Conservation (phyloP, 2,888 invertebrate genomes). For the Timema cristinae region DNA sequence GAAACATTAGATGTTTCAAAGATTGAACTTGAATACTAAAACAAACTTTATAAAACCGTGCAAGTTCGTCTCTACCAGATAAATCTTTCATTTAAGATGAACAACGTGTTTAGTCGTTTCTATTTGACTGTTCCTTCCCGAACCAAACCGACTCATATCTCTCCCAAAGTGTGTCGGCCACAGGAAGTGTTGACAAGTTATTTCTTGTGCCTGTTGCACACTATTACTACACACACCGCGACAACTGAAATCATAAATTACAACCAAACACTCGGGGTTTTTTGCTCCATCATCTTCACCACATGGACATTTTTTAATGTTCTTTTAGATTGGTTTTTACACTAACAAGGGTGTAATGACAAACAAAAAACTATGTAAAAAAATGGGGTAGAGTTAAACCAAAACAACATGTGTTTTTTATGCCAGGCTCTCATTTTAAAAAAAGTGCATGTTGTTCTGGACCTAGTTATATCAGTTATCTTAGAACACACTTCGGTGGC, state of each 20-base stretch:
- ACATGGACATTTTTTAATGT: not conserved
- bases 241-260: conserved; percentile 7
- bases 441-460: too few species aligned
- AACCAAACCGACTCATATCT: not conserved
- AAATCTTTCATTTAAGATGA: not conserved
- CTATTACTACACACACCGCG: not conserved
- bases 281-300: not conserved
- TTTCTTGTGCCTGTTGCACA: conserved; percentile 2
- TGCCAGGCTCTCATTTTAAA: too few species aligned
- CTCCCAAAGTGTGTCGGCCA: not conserved
- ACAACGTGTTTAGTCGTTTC: conserved; percentile 3
- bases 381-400: too few species aligned
- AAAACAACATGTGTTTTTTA: too few species aligned
- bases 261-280: not conserved
- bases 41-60: too few species aligned
- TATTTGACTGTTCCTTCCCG: not conserved
- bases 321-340: conserved; percentile 4
- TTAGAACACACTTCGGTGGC: too few species aligned
- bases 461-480: too few species aligned
- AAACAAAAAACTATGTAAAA: not conserved
- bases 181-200: conserved; percentile 16
- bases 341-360: conserved; percentile 12
- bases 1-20: too few species aligned
- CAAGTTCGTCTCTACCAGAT: not conserved
- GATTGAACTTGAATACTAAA: too few species aligned